These are phyloP conservation scores for Phoxinus phoxinus DNA, from an alignment of 2,113 vertebrate genomes.

Conservation along the genomic window DNA sequence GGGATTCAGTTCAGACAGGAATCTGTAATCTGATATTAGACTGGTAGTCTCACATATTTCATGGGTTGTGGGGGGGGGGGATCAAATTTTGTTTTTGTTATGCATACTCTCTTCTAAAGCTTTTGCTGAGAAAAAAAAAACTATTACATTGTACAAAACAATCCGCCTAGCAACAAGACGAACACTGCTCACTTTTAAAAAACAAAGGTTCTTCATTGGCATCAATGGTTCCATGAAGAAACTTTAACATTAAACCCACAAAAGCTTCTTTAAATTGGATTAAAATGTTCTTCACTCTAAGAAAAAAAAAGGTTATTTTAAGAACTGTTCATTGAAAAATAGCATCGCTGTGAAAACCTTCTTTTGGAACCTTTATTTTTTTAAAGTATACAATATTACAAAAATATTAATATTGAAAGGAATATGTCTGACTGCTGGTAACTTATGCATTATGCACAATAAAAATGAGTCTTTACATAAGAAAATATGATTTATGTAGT, in stretches of 20 bases:
- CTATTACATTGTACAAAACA: not conserved
- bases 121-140: not conserved
- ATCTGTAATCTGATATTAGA: slow-evolving; percentile 2
- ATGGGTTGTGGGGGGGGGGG: not conserved
- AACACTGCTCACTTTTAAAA: not conserved
- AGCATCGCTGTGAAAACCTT: too few species aligned
- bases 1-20: not conserved
- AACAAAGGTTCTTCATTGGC: too few species aligned
- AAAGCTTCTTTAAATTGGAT: too few species aligned
- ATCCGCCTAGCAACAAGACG: not conserved
- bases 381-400: not conserved
- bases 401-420: not conserved
- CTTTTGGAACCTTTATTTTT: too few species aligned
- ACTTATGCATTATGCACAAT: not conserved
- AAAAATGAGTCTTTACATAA: not conserved
- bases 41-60: not conserved
- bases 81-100: not conserved
- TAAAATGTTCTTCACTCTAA: too few species aligned
- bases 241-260: too few species aligned
- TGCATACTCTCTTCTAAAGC: not conserved
- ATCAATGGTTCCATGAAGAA: too few species aligned
- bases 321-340: too few species aligned
- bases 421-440: not conserved
- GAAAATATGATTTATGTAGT: not conserved
- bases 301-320: too few species aligned